Evolutionary conservation across 2,113 vertebrate genomes (phyloP).

Genomic region (Tyto alba): DNA sequence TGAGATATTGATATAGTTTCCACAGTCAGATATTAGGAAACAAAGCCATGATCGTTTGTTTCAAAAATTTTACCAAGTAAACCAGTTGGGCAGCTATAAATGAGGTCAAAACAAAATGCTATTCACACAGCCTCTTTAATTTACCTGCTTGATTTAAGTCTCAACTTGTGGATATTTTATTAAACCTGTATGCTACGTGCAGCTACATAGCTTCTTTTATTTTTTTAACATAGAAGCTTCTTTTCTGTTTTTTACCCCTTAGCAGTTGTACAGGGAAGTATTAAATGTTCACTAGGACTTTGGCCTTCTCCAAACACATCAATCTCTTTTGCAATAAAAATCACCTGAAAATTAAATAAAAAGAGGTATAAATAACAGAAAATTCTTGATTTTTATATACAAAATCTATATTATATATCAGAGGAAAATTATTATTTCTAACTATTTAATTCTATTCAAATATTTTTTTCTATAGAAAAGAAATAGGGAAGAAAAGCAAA

Average conservation of each 20-base stretch:
- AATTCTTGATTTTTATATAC: not conserved
- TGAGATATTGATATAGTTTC: not conserved
- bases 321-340: not conserved
- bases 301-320: not conserved
- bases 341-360: not conserved
- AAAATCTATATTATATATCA: not conserved
- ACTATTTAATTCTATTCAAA: not conserved
- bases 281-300: not conserved
- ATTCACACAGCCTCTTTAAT: not conserved
- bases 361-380: not conserved
- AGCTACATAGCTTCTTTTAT: not conserved
- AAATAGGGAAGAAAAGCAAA: not conserved
- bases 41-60: not conserved
- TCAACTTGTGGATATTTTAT: not conserved
- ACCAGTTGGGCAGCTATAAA: slow-evolving; percentile 8
- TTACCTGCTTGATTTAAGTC: not conserved
- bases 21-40: not conserved
- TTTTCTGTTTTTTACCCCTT: not conserved
- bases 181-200: not conserved
- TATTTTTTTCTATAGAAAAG: not conserved
- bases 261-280: not conserved
- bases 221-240: not conserved
- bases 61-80: not conserved
- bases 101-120: not conserved
- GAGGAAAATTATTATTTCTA: not conserved